phyloP scores from a whole-genome alignment of 2,113 vertebrate species.

The Columba livia region DNA sequence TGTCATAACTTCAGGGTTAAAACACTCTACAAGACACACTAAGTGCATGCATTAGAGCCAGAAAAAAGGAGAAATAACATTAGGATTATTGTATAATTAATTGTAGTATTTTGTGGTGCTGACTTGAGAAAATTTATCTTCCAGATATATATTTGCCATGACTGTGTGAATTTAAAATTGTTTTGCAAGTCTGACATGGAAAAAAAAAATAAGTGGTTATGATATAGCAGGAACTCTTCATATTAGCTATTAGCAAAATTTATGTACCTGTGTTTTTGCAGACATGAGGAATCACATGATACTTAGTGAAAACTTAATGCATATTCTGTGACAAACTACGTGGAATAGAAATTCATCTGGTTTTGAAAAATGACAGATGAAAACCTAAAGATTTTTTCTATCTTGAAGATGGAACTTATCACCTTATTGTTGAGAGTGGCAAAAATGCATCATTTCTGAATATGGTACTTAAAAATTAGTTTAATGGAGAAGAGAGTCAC shows the following conservation, averaged over 20 bases:
- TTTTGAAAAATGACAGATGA: not conserved
- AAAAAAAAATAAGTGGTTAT: not conserved
- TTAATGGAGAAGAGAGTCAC: not conserved
- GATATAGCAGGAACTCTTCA: not conserved
- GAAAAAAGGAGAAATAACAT: constrained; percentile 78
- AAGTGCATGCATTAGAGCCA: constrained; percentile 69
- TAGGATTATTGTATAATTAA: not conserved
- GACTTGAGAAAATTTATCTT: not conserved
- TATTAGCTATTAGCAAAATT: not conserved
- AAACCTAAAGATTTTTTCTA: not conserved
- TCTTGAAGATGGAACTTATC: not conserved
- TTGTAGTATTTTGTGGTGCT: not conserved
- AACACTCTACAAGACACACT: not conserved
- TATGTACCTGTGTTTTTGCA: not conserved
- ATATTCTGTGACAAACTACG: not conserved
- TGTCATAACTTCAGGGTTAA: not conserved
- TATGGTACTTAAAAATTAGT: not conserved
- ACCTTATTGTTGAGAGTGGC: not conserved
- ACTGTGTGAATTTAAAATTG: not conserved
- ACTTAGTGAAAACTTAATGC: not conserved
- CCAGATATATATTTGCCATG: not conserved
- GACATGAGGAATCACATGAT: not conserved
- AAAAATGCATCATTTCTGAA: not conserved
- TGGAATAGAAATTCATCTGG: rapidly evolving
- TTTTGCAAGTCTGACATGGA: constrained; percentile 48